phyloP scores from a whole-genome alignment of 2,888 invertebrate genomes.

The Apoderus coryli region DNA sequence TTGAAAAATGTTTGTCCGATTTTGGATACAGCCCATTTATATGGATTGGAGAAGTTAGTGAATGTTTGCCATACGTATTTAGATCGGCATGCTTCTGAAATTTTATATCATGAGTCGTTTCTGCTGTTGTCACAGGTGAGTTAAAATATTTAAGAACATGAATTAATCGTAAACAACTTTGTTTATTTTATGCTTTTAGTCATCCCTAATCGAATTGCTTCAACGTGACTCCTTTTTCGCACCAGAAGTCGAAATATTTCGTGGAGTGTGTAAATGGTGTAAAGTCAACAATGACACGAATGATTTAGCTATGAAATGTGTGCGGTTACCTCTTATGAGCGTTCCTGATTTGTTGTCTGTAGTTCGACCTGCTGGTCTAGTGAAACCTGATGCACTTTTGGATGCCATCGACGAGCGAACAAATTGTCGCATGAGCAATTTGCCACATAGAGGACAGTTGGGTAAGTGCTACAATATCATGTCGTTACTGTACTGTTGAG shows the following conservation, averaged over 20 bases:
- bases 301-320: slow-evolving; percentile 38
- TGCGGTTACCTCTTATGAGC: slow-evolving; percentile 77
- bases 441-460: slow-evolving; percentile 73
- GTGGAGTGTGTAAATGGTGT: slow-evolving; percentile 78
- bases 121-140: slow-evolving; percentile 67
- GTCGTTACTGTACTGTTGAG: not conserved
- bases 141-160: not conserved
- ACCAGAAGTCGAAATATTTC: slow-evolving; percentile 89
- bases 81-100: slow-evolving; percentile 75
- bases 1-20: slow-evolving; percentile 88
- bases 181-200: slow-evolving; percentile 30
- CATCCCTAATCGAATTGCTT: slow-evolving; percentile 71
- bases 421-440: slow-evolving; percentile 58
- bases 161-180: not conserved
- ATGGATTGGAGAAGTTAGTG: slow-evolving; percentile 48
- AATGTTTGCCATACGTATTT: slow-evolving; percentile 80
- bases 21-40: slow-evolving; percentile 76
- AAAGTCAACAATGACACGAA: slow-evolving; percentile 49
- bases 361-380: slow-evolving; percentile 75
- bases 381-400: slow-evolving; percentile 79
- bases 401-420: slow-evolving; percentile 88
- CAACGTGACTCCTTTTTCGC: slow-evolving; percentile 92
- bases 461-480: slow-evolving; percentile 34
- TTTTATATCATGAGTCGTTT: slow-evolving; percentile 75
- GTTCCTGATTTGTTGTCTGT: slow-evolving; percentile 75